Evolutionary conservation across 2,113 vertebrate genomes (phyloP).

Genomic region (Gulo gulo): DNA sequence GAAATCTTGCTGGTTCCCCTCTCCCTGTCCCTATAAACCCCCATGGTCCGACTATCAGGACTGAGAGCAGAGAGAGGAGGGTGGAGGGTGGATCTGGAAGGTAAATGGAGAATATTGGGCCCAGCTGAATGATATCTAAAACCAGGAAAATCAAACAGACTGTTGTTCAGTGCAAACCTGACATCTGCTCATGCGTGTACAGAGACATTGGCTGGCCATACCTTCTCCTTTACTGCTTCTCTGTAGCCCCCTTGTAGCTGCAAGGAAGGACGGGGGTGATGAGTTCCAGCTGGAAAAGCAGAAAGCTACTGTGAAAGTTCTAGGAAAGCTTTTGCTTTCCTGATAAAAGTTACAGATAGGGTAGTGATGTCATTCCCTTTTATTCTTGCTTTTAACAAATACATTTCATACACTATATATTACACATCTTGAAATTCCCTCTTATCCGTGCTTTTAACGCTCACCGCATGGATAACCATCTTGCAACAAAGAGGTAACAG

Average conservation of each 20-base stretch:
- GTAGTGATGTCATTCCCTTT: background rate
- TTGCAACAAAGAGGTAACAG: background rate
- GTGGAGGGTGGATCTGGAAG: background rate
- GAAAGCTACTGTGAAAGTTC: background rate
- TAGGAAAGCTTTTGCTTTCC: background rate
- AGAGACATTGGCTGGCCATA: too few species aligned
- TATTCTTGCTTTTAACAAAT: background rate
- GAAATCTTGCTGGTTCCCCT: background rate
- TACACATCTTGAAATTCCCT: background rate
- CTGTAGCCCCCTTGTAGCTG: background rate
- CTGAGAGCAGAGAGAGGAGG: background rate
- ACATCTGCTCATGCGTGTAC: too few species aligned
- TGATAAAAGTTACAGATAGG: background rate
- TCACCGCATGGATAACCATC: background rate
- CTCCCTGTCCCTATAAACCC: accelerated
- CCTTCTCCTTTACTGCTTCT: background rate
- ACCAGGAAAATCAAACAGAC: background rate
- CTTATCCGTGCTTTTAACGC: background rate
- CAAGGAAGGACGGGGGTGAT: accelerated
- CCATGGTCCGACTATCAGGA: background rate
- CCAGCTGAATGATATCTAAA: background rate
- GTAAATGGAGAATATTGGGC: background rate
- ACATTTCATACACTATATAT: background rate
- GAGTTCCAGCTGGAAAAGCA: background rate
- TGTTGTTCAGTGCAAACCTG: too few species aligned